Base-by-base conservation (phyloP, 92 coral and sea anemone genomes). In the Plumapathes pennacea region DNA sequence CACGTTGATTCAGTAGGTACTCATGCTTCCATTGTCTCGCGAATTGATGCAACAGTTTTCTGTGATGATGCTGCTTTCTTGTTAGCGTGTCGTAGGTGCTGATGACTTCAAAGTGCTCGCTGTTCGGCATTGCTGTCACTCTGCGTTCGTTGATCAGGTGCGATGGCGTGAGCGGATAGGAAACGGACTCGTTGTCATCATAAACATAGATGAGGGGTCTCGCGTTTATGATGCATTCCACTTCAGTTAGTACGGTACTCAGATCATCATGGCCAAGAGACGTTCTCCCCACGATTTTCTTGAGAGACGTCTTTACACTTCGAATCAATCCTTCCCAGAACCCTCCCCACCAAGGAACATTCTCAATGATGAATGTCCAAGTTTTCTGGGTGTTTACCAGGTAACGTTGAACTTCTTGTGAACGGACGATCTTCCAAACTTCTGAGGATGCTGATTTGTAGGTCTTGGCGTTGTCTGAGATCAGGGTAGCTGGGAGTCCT, bases 341-440 rank as follows among this genome's bases (percentile, higher is more conserved):
- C 6, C 51, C 67, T 64, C 72, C 74, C 78, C 81, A 78, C 75
- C 86, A 79, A 32, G 74, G 80, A 40, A 64, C 76, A 43, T 53
- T 64, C 34, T 80, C 80, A 29, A 49, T 64, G 7, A 71, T 80
- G 48, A 64, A 81, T 2, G 51, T 64, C 81, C 81, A 81, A 28
- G 53, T 58, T 14, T 65, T 71, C 7, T 32, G 74, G 22, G 72
- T 57, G 57, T 72, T 36, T 12, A 55, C 42, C 51, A 68, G 44
- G 50, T 68, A 69, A 21, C 57, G 43, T 64, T 70, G 61, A 15
- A 67, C 77, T 60, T 77, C 71, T 32, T 48, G 58, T 18, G 71
- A 49, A 58, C 66, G 34, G 25, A 64, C 53, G 28, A 58, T 58
- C 34, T 77, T 57, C 11, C 48, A 64, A 47, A 67, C 60, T 31